Percentiles rank a stretch among this genome's conserved stretches.
Evolutionary conservation across 2,888 invertebrate genomes (phyloP).

Genomic region (Lathronympha strigana): DNA sequence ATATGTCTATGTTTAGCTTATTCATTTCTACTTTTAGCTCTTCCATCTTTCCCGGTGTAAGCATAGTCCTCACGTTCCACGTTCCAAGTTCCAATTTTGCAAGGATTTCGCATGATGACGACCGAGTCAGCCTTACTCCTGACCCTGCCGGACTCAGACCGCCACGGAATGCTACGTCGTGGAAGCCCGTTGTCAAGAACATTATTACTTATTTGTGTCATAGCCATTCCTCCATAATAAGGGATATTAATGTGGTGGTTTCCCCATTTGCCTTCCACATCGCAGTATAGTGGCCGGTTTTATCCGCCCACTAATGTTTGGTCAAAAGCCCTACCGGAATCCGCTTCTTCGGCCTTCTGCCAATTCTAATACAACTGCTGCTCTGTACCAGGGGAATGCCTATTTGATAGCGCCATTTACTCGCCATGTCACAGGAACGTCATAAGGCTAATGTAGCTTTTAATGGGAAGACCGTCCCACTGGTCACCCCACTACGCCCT

Average conservation of each 20-base stretch:
- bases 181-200: constrained; percentile 4
- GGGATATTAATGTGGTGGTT: background rate
- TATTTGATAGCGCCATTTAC: background rate
- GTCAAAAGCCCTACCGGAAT: background rate
- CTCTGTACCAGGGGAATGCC: constrained; percentile 2
- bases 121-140: too few species aligned
- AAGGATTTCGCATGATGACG: too few species aligned
- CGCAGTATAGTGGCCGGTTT: background rate
- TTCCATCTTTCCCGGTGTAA: too few species aligned
- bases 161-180: constrained; percentile 2
- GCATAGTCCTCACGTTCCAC: background rate
- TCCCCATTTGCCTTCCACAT: too few species aligned
- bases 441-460: background rate
- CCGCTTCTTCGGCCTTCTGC: background rate
- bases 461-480: background rate
- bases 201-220: background rate
- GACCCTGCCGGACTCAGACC: too few species aligned
- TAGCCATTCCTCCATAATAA: background rate
- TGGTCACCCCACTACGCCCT: background rate
- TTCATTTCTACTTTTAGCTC: too few species aligned
- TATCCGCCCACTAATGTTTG: background rate
- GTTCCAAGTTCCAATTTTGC: constrained; percentile 3
- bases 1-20: too few species aligned
- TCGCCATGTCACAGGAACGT: constrained; percentile 5
- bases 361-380: background rate